A percentile compares a stretch with the other conserved stretches of the same genome.
These are phyloP conservation scores for Netelia fuscicornis DNA, from an alignment of 2,888 invertebrate species.

Conservation along the genomic window DNA sequence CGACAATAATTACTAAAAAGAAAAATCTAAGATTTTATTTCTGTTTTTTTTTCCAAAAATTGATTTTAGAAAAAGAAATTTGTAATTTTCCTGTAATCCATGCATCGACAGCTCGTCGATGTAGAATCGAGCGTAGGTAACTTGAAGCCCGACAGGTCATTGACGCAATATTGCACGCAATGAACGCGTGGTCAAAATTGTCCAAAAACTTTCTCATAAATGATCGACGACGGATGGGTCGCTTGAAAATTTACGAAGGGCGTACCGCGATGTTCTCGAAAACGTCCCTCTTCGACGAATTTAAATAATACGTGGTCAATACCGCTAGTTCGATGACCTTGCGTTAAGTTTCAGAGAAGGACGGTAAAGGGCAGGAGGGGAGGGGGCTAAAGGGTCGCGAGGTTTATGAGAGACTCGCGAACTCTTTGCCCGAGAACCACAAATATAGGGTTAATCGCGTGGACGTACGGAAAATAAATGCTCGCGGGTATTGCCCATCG, in stretches of 20 bases:
- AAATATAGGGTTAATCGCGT: constrained; percentile 11
- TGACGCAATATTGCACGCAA: background rate
- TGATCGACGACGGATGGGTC: background rate
- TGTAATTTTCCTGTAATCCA: background rate
- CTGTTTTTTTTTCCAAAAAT: too few species aligned
- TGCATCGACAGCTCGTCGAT: background rate
- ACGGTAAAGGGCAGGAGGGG: too few species aligned
- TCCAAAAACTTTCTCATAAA: background rate
- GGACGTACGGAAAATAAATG: background rate
- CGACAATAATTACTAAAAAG: background rate
- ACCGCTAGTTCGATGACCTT: background rate
- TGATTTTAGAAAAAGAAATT: too few species aligned
- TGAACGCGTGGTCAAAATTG: background rate
- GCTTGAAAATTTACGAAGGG: background rate
- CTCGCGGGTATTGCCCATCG: background rate
- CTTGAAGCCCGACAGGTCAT: background rate
- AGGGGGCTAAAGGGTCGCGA: background rate
- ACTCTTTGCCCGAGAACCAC: constrained; percentile 32
- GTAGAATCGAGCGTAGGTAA: background rate
- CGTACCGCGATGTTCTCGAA: background rate
- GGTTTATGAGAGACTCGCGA: background rate
- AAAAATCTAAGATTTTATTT: too few species aligned
- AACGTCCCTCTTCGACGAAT: background rate
- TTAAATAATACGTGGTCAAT: background rate
- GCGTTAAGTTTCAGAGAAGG: too few species aligned